Evolutionary conservation across 2,888 invertebrate species (phyloP).

Genomic region (Cepaea hortensis): DNA sequence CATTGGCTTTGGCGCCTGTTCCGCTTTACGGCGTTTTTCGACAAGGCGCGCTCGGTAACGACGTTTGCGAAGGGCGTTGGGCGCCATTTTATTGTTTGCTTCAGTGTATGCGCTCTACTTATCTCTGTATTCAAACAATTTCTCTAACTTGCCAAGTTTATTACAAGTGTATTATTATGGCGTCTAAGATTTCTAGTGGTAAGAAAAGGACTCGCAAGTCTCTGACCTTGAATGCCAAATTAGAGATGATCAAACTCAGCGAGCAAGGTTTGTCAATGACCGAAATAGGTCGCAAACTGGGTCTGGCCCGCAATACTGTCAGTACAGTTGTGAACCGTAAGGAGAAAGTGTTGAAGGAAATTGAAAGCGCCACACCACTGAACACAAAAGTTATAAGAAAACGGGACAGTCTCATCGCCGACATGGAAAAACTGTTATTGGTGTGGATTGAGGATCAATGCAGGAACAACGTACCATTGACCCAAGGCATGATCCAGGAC

Average conservation of each 20-base stretch:
- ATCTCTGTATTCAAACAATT: no score
- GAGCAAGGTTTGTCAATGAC: not conserved
- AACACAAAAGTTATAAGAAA: slow-evolving; percentile 5
- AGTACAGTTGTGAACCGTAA: not conserved
- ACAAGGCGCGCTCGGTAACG: no score
- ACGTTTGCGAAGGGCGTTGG: no score
- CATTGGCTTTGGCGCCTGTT: no score
- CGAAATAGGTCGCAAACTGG: not conserved
- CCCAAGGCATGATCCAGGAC: not conserved
- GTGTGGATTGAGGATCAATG: slow-evolving; percentile 11
- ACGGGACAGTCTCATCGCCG: slow-evolving; percentile 2
- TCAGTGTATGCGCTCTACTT: no score
- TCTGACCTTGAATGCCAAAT: not conserved
- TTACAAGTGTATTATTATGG: no score
- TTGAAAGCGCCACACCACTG: not conserved
- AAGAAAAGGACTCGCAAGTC: slow-evolving; percentile 3
- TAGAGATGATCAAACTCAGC: not conserved
- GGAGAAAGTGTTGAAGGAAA: slow-evolving; percentile 11
- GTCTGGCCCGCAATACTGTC: not conserved
- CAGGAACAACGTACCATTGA: not conserved
- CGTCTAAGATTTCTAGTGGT: not conserved
- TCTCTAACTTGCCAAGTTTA: no score
- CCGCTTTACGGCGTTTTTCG: no score
- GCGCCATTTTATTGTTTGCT: no score
- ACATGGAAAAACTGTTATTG: not conserved